Evolutionary conservation across 1,140 invertebrate species (phyloP).

Genomic region (Drosophila chauvacae): DNA sequence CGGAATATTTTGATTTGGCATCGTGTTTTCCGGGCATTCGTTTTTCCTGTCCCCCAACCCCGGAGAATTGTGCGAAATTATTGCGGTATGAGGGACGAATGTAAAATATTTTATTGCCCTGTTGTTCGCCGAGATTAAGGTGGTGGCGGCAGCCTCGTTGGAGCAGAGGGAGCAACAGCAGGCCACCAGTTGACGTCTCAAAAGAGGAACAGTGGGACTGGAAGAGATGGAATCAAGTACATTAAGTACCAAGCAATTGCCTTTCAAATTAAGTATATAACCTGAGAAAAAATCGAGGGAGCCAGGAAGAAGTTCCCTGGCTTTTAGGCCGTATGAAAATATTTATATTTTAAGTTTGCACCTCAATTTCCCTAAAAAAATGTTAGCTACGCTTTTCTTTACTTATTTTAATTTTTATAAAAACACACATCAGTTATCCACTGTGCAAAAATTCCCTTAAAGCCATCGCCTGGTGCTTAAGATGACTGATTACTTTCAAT

Average conservation of each 20-base stretch:
- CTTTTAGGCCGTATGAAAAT: no score
- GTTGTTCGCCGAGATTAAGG: conserved; percentile 38
- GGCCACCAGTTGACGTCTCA: conserved; percentile 9
- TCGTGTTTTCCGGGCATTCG: conserved; percentile 6
- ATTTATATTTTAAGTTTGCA: no score
- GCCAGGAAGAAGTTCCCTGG: no score
- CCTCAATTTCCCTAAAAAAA: no score
- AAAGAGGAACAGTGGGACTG: neutral
- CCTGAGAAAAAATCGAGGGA: no score
- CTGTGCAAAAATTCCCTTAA: neutral
- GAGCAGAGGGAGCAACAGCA: neutral
- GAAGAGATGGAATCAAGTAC: no score
- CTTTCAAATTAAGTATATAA: neutral
- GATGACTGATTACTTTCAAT: conserved; percentile 10
- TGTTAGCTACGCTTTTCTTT: neutral
- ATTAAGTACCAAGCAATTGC: neutral
- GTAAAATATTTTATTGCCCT: conserved; percentile 74
- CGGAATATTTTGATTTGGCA: conserved; percentile 20
- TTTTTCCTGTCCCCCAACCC: neutral
- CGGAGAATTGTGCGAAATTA: conserved; percentile 43
- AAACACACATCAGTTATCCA: no score
- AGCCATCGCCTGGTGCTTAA: neutral
- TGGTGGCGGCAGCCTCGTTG: neutral
- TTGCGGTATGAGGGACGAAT: conserved; percentile 51
- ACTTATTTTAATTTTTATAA: neutral